phyloP scores from a whole-genome alignment of 2,113 vertebrate genomes.

The Tychaedon coryphoeus region DNA sequence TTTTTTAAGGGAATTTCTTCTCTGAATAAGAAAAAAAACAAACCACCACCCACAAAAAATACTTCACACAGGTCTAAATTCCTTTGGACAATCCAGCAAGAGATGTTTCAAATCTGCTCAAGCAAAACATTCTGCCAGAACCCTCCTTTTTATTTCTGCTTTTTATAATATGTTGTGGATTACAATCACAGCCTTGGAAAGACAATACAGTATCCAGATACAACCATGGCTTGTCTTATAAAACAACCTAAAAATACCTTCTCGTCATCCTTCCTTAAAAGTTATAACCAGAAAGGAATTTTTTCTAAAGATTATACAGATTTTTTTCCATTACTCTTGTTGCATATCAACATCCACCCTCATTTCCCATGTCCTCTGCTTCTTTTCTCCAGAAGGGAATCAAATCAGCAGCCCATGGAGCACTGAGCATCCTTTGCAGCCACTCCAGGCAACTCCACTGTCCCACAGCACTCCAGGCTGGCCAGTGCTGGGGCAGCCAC shows the following conservation, averaged over 20 bases:
- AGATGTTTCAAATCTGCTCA: background rate
- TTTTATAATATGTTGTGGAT: background rate
- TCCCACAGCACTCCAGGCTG: background rate
- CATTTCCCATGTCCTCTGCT: background rate
- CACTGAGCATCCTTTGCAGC: background rate
- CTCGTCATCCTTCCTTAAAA: background rate
- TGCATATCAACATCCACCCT: background rate
- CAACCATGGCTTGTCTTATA: background rate
- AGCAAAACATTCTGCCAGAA: background rate
- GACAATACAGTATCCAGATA: background rate
- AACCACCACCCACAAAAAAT: background rate
- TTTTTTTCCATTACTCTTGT: background rate
- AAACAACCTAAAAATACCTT: background rate
- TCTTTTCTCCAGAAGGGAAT: background rate
- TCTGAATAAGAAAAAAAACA: background rate
- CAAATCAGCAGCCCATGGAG: background rate
- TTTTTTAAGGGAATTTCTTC: background rate
- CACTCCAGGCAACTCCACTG: background rate
- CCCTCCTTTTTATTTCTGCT: background rate
- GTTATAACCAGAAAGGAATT: background rate
- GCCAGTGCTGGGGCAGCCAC: background rate
- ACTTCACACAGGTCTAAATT: background rate
- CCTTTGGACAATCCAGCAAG: background rate
- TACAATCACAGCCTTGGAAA: background rate
- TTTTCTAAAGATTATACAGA: background rate